Evolutionary conservation across 2,888 invertebrate species (phyloP).

Genomic region (Aphrophora alni): DNA sequence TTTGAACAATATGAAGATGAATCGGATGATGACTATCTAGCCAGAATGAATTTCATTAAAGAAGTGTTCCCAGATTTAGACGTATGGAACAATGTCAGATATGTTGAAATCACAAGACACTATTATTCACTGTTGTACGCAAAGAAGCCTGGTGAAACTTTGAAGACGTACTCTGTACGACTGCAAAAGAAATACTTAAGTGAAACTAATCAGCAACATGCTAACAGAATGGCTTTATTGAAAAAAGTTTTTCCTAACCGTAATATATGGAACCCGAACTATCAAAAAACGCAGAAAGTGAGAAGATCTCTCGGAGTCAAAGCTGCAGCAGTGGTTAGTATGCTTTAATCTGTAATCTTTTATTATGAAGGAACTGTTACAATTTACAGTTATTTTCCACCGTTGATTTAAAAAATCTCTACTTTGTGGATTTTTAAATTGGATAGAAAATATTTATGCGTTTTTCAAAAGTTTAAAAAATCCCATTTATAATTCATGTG

Average conservation of each 20-base stretch:
- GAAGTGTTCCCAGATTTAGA: conserved; percentile 10
- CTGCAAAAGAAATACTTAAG: conserved; percentile 3
- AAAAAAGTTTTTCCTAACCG: conserved; percentile 21
- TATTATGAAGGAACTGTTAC: too few species aligned
- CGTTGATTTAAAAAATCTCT: too few species aligned
- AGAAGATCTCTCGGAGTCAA: too few species aligned
- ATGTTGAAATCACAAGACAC: conserved; percentile 9
- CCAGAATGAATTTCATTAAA: conserved; percentile 20
- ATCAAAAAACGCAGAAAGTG: background rate
- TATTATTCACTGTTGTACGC: conserved; percentile 21
- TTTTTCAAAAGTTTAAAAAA: too few species aligned
- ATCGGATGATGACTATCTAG: conserved; percentile 16
- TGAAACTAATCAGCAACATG: background rate
- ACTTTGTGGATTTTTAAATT: too few species aligned
- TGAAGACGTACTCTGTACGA: conserved; percentile 4
- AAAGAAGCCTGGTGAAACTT: background rate
- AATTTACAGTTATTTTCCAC: too few species aligned
- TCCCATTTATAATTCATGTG: too few species aligned
- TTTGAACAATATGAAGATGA: conserved; percentile 17
- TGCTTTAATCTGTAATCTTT: too few species aligned
- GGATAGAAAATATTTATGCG: too few species aligned
- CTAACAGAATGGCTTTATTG: conserved; percentile 13
- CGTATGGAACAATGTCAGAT: conserved; percentile 22
- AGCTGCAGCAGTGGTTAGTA: too few species aligned
- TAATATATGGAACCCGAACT: conserved; percentile 2